phyloP scores from a whole-genome alignment of 2,888 invertebrate species.

The Caenorhabditis becei region DNA sequence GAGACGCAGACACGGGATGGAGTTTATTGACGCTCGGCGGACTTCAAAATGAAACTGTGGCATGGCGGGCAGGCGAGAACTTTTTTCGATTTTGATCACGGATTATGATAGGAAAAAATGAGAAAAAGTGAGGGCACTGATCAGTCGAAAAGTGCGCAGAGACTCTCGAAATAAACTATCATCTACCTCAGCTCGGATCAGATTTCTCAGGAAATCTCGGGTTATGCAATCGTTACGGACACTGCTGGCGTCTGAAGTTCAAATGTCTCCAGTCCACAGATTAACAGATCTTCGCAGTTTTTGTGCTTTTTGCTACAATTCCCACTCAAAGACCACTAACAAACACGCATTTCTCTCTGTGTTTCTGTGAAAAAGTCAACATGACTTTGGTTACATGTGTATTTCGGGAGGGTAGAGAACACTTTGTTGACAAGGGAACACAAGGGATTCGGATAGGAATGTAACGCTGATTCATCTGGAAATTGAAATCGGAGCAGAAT shows the following conservation, averaged over 20 bases:
- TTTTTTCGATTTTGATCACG: neutral
- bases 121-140: neutral
- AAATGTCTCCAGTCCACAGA: neutral
- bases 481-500: neutral
- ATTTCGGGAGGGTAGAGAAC: conserved; percentile 39
- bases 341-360: conserved; percentile 24
- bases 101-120: conserved; percentile 1
- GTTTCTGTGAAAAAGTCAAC: conserved; percentile 52
- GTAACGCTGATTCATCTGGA: neutral
- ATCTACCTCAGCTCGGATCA: neutral
- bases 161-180: neutral
- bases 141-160: neutral
- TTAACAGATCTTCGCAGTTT: neutral
- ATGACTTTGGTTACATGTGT: conserved; percentile 21
- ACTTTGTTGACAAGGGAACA: conserved; percentile 44
- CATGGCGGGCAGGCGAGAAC: neutral
- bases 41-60: conserved; percentile 39
- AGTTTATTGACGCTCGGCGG: conserved; percentile 25
- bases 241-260: too few relatives aligned
- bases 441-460: neutral
- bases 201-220: neutral
- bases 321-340: conserved; percentile 43
- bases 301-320: neutral
- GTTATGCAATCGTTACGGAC: neutral
- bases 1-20: conserved; percentile 5